A percentile compares a stretch with the other conserved stretches of the same genome.
Conservation (phyloP, 1,140 invertebrate species). For the Caenorhabditis tropicalis region DNA sequence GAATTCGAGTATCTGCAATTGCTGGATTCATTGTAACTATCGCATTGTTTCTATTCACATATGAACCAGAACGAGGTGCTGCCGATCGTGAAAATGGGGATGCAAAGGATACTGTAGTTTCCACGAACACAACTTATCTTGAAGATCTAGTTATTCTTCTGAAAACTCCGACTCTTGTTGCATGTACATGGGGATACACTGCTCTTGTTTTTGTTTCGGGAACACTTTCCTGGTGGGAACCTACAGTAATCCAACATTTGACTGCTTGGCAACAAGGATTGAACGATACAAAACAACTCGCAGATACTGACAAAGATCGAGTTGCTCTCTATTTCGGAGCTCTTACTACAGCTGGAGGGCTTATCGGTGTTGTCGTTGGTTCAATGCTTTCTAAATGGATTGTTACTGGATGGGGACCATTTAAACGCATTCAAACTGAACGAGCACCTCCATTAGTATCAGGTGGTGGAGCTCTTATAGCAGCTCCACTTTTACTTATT, state of each 20-base stretch:
- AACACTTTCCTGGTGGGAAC: constrained; percentile 51
- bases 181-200: constrained; percentile 48
- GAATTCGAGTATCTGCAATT: constrained; percentile 76
- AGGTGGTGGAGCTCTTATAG: constrained; percentile 46
- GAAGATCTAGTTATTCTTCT: constrained; percentile 45
- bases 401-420: constrained; percentile 27
- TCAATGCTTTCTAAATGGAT: constrained; percentile 41
- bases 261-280: constrained; percentile 29
- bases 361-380: constrained; percentile 47
- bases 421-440: constrained; percentile 26
- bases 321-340: constrained; percentile 46
- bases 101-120: neutral
- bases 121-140: constrained; percentile 35
- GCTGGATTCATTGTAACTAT: constrained; percentile 39
- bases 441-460: constrained; percentile 48
- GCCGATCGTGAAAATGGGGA: constrained; percentile 14
- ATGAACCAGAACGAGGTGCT: constrained; percentile 49
- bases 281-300: constrained; percentile 1
- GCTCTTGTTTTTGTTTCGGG: constrained; percentile 49
- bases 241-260: constrained; percentile 19
- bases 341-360: constrained; percentile 27
- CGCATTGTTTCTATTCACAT: constrained; percentile 31
- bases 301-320: constrained; percentile 5
- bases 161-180: constrained; percentile 44
- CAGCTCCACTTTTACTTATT: constrained; percentile 38